These are phyloP conservation scores for Aphidius gifuensis DNA, from an alignment of 1,140 invertebrate genomes.

Conservation along the genomic window DNA sequence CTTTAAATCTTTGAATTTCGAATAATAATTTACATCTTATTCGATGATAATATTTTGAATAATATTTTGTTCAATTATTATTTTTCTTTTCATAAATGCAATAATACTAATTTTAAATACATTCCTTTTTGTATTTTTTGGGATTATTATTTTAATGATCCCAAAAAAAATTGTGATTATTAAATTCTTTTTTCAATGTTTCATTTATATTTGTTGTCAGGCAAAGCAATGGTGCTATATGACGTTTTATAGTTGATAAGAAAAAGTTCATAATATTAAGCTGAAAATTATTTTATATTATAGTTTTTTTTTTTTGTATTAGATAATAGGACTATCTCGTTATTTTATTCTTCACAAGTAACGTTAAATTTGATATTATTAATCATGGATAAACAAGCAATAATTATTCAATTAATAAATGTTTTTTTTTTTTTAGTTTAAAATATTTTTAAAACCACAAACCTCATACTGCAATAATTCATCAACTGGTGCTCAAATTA, in stretches of 20 bases:
- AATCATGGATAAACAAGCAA: not conserved
- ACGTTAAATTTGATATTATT: no score
- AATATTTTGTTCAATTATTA: not conserved
- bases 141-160: not conserved
- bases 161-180: conserved; percentile 6
- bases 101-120: not conserved
- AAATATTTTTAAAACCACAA: no score
- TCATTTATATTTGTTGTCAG: not conserved
- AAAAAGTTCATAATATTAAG: conserved; percentile 8
- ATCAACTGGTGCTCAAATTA: no score
- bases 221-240: conserved; percentile 24
- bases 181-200: conserved; percentile 9
- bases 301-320: not conserved
- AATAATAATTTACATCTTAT: no score
- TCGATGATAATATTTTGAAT: no score
- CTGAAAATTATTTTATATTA: not conserved
- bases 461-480: no score
- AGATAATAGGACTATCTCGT: not conserved
- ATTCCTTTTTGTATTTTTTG: not conserved
- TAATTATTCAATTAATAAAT: no score
- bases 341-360: not conserved
- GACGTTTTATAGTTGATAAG: not conserved
- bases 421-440: no score
- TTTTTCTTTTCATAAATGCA: not conserved
- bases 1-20: conserved; percentile 50